phyloP scores from a whole-genome alignment of 2,888 invertebrate genomes.

The Leptinotarsa juncta region DNA sequence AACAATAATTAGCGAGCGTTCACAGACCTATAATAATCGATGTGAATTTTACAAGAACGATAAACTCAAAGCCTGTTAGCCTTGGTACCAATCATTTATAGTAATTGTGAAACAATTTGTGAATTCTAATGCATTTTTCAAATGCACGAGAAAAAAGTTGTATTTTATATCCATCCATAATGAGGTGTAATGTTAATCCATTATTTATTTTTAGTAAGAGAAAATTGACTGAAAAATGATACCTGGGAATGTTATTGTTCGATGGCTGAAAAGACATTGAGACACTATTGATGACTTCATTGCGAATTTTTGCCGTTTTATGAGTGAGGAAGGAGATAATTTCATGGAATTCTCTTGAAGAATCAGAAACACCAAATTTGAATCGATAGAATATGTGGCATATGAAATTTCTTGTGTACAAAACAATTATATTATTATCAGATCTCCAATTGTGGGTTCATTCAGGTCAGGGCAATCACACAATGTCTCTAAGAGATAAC shows the following conservation, averaged over 20 bases:
- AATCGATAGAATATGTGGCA: no score
- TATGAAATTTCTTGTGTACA: no score
- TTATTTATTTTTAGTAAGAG: conserved; percentile 6
- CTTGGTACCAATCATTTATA: conserved; percentile 19
- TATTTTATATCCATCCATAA: conserved; percentile 14
- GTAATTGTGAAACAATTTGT: conserved; percentile 23
- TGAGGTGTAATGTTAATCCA: conserved; percentile 11
- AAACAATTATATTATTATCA: no score
- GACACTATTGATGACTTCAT: no score
- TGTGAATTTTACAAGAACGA: neutral
- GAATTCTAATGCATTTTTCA: conserved; percentile 22
- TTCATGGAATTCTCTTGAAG: no score
- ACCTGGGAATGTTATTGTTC: neutral
- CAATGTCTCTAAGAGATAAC: no score
- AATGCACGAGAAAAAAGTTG: conserved; percentile 1
- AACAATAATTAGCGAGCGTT: neutral
- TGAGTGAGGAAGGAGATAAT: no score
- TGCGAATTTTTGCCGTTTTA: no score
- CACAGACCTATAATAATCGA: conserved; percentile 7
- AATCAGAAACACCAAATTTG: no score
- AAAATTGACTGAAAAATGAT: neutral
- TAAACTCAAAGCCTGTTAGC: conserved; percentile 13
- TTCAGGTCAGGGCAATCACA: no score
- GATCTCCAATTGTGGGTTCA: no score
- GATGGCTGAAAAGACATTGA: neutral